Percentiles rank a stretch among this genome's conserved stretches.
Evolutionary conservation across 1,140 invertebrate genomes (phyloP).

Genomic region (Drusus annulatus): DNA sequence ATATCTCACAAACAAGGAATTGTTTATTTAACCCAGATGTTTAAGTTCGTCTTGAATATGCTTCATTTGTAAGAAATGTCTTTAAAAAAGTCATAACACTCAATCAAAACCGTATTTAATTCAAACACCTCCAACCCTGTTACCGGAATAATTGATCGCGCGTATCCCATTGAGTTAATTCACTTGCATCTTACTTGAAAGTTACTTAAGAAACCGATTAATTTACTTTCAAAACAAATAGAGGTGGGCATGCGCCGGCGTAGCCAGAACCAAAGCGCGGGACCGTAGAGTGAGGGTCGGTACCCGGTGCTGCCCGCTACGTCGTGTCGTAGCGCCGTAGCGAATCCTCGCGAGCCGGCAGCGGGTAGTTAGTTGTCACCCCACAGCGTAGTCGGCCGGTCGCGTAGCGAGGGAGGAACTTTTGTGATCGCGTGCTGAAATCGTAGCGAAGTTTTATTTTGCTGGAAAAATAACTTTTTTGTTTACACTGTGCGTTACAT

Average conservation of each 20-base stretch:
- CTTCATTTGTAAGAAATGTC: too few relatives aligned
- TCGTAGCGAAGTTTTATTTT: constrained; percentile 6
- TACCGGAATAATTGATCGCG: too few relatives aligned
- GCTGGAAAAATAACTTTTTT: constrained; percentile 1
- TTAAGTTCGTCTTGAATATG: too few relatives aligned
- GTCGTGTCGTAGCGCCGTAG: too few relatives aligned
- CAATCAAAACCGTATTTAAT: too few relatives aligned
- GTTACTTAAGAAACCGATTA: neutral
- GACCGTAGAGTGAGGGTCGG: neutral
- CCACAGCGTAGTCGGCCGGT: constrained; percentile 14
- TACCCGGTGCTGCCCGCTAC: too few relatives aligned
- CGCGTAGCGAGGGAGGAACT: neutral
- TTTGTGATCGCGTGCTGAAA: neutral
- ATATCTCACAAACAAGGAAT: too few relatives aligned
- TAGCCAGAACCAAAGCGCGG: neutral
- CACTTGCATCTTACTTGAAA: constrained; percentile 9
- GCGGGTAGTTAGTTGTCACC: constrained; percentile 19
- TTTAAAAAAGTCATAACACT: too few relatives aligned
- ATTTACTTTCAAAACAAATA: neutral
- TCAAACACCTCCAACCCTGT: too few relatives aligned
- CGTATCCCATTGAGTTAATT: neutral
- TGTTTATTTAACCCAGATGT: too few relatives aligned
- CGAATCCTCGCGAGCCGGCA: too few relatives aligned
- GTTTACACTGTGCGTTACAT: neutral
- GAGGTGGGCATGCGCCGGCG: neutral